Evolutionary conservation across 2,113 vertebrate genomes (phyloP).

Genomic region (Hemibagrus wyckioides): DNA sequence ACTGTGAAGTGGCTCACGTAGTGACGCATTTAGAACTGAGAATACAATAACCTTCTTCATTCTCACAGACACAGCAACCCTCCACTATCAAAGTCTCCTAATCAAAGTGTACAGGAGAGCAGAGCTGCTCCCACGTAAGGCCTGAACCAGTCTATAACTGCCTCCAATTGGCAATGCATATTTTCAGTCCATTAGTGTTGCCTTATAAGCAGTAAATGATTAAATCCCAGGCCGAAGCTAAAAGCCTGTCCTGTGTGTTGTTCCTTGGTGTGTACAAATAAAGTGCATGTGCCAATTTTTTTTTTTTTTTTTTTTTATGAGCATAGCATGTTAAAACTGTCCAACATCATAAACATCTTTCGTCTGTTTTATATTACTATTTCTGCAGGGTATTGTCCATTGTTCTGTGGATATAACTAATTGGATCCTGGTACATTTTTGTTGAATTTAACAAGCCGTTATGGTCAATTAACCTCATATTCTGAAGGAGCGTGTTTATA

Average conservation of each 20-base stretch:
- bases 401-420: constrained; percentile 23
- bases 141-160: background rate
- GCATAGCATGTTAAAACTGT: background rate
- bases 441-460: constrained; percentile 14
- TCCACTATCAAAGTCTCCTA: constrained; percentile 68
- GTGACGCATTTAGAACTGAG: constrained; percentile 62
- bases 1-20: constrained; percentile 57
- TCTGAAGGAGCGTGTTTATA: constrained; percentile 18
- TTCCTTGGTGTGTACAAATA: constrained; percentile 3
- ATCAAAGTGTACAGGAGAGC: constrained; percentile 68
- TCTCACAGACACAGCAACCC: constrained; percentile 73
- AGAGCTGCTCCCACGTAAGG: constrained; percentile 66
- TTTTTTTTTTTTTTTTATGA: constrained; percentile 43
- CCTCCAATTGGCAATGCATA: background rate
- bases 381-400: constrained; percentile 37
- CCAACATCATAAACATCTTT: background rate
- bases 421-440: background rate
- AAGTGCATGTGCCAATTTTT: constrained; percentile 16
- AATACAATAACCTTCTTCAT: constrained; percentile 72
- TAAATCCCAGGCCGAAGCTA: background rate
- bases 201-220: constrained; percentile 7
- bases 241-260: background rate
- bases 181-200: background rate
- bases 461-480: constrained; percentile 16
- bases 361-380: constrained; percentile 6